Conservation (phyloP, 2,113 vertebrate species). For the Heterotilapia buettikoferi region DNA sequence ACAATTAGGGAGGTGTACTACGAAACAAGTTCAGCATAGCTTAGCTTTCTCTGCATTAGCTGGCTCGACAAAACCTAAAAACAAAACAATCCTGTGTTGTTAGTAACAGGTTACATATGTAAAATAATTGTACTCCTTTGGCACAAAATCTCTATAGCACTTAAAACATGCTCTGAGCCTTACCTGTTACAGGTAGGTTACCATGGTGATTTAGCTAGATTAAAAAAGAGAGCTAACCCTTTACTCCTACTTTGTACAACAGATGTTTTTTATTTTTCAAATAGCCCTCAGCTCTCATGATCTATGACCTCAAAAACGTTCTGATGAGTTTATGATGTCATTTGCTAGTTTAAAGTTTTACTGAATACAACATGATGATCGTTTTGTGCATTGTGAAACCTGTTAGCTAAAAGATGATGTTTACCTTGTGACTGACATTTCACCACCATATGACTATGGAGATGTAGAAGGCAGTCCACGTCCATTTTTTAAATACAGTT, state of each 20-base stretch:
- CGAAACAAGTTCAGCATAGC: background rate
- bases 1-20: background rate
- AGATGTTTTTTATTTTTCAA: background rate
- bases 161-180: background rate
- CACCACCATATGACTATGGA: fast-evolving
- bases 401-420: background rate
- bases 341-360: background rate
- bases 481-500: background rate
- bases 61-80: background rate
- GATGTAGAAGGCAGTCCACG: fast-evolving
- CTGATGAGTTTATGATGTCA: background rate
- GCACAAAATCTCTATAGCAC: background rate
- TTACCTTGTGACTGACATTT: background rate
- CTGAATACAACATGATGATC: background rate
- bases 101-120: background rate
- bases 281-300: background rate
- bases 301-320: background rate
- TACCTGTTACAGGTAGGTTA: background rate
- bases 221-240: background rate
- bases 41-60: background rate
- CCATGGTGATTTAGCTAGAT: background rate
- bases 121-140: background rate
- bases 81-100: background rate
- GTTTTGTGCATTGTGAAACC: fast-evolving
- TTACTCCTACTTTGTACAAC: background rate